phyloP scores from a whole-genome alignment of 2,797 vertebrate genomes.

The Danio jaintianensis region DNA sequence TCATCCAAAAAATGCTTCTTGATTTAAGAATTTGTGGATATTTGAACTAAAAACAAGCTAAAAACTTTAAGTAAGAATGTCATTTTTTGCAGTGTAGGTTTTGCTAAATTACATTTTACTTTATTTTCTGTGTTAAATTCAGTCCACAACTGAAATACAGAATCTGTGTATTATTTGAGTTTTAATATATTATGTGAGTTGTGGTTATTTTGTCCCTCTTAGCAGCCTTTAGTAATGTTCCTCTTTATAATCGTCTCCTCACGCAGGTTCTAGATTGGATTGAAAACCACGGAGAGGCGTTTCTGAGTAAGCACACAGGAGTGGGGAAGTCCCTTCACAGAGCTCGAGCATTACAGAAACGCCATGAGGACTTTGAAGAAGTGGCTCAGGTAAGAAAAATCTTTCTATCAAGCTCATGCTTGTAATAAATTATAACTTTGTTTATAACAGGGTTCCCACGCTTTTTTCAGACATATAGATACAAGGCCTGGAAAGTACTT shows the following conservation, averaged over 20 bases:
- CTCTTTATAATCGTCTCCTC: conserved; percentile 30
- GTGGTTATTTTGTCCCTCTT: neutral
- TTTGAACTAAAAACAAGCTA: no score
- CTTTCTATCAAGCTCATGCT: neutral
- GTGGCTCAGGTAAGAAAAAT: conserved; percentile 89
- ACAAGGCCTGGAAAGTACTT: no score
- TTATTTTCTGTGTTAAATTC: neutral
- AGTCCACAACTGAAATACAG: neutral
- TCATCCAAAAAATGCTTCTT: no score
- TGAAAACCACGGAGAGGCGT: conserved; percentile 97
- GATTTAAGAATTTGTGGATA: no score
- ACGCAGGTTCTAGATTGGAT: conserved; percentile 95
- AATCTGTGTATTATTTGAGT: neutral
- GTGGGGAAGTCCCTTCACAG: conserved; percentile 96
- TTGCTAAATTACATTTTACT: neutral
- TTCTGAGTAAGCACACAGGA: conserved; percentile 96
- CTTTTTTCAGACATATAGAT: no score
- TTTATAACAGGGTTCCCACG: no score
- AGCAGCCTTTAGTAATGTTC: neutral
- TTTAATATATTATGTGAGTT: neutral
- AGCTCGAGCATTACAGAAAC: conserved; percentile 93
- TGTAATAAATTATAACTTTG: no score
- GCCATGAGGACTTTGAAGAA: conserved; percentile 97
- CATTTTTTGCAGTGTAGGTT: no score
- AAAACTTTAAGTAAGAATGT: no score